Evolutionary conservation across 2,113 vertebrate species (phyloP), one percentile per base, ranked within the genome.

Genomic region (Embiotoca jacksoni): DNA sequence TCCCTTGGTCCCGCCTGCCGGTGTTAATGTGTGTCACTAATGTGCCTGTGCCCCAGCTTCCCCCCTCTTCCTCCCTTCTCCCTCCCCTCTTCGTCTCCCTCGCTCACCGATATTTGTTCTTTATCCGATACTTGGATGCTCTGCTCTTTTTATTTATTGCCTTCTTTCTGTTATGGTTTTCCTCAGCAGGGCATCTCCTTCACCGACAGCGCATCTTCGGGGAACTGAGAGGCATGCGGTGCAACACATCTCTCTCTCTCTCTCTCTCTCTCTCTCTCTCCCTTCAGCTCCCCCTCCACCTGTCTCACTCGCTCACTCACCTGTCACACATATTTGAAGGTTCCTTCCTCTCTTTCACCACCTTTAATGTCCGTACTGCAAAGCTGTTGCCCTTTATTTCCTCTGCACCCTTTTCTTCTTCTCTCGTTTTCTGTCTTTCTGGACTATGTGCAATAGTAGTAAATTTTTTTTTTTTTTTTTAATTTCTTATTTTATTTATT

Each of bases 131-230:
- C 72, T 71, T 77, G 39, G 68, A 78, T 2, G 36, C 57, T 75
- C 41, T 47, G 10, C 63, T 75, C 61, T 76, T 7, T 46, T 74
- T 57, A 23, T 23, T 23, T 23, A 23, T 80, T 50, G 47, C 35
- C 44, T 37, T 41, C 47, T 47, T 78, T 32, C 39, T 72, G 55
- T 31, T 74, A 35, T 75, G 68, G 49, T 54, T 79, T 75, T 73
- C 75, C 80, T 91, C 86, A 90, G 84, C 86, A 89, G 83, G 60
- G 78, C 57, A 79, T 84, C 83, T 63, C 46, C 69, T 39, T 58
- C 36, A 46, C 78, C 35, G 14, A 72, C 78, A 69, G 80, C 37
- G 0, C 61, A 86, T 59, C 84, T 85, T 78, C 64, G 64, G 56
- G 71, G 69, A 76, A 86, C 78, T 81, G 83, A 91, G 78, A 75